Evolutionary conservation across 2,113 vertebrate genomes (phyloP).

Genomic region (Illadopsis cleaveri): DNA sequence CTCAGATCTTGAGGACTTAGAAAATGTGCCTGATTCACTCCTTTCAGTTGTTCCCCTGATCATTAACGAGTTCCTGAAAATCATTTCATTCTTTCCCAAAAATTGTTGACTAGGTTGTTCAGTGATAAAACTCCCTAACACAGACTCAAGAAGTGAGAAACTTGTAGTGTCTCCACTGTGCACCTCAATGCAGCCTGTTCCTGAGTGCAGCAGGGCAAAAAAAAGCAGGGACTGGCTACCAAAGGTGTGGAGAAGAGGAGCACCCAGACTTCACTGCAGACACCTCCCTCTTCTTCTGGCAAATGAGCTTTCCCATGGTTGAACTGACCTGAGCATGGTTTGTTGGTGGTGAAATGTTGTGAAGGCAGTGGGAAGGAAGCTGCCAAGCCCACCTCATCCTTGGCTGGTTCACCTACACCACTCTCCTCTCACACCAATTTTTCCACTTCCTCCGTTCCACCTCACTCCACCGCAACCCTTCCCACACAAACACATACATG

Average conservation of each 20-base stretch:
- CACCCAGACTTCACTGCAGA: not conserved
- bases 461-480: not conserved
- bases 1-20: not conserved
- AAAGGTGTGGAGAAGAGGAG: not conserved
- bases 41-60: not conserved
- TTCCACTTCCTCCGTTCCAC: not conserved
- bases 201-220: not conserved
- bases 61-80: not conserved
- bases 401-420: not conserved
- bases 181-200: not conserved
- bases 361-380: not conserved
- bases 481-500: not conserved
- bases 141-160: not conserved
- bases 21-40: not conserved
- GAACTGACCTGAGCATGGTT: not conserved
- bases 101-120: not conserved
- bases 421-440: not conserved
- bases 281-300: not conserved
- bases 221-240: not conserved
- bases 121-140: not conserved
- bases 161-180: rapidly evolving
- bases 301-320: not conserved
- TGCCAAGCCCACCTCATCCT: not conserved
- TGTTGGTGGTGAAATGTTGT: not conserved
- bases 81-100: not conserved